A percentile compares a stretch with the other conserved stretches of the same genome.
phyloP scores from a whole-genome alignment of 2,888 invertebrate genomes.

The Andrena bucephala region DNA sequence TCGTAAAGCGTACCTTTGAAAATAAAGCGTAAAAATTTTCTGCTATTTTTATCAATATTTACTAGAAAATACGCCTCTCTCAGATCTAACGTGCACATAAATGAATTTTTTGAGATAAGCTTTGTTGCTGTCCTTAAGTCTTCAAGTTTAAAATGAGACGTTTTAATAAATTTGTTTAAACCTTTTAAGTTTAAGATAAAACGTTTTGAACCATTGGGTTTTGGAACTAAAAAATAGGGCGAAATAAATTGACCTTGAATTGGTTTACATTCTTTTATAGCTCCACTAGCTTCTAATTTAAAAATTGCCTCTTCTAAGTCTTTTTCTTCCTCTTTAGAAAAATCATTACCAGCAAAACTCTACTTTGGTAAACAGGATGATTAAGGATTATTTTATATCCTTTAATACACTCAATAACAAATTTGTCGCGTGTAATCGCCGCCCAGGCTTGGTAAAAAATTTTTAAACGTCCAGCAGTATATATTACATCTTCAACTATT shows the following conservation, averaged over 20 bases:
- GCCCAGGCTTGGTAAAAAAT: no score
- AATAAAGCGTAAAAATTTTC: background rate
- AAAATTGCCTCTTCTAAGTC: no score
- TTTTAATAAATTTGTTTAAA: background rate
- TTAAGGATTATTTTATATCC: no score
- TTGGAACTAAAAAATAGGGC: background rate
- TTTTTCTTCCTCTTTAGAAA: no score
- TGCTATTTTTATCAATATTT: background rate
- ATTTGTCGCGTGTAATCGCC: no score
- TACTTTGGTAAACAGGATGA: no score
- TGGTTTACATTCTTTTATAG: background rate
- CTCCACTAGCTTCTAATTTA: background rate
- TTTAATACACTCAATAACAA: no score
- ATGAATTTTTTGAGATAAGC: background rate
- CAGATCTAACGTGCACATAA: background rate
- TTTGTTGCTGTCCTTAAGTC: background rate
- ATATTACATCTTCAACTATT: no score
- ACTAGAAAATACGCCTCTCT: background rate
- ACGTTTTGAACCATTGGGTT: background rate
- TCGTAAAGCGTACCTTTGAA: background rate
- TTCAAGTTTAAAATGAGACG: background rate
- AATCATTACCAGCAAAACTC: no score
- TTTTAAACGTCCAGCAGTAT: no score
- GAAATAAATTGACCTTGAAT: background rate
- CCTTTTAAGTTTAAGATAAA: background rate